These are phyloP conservation scores for Semibalanus balanoides DNA, from an alignment of 1,140 invertebrate species.

Conservation along the genomic window DNA sequence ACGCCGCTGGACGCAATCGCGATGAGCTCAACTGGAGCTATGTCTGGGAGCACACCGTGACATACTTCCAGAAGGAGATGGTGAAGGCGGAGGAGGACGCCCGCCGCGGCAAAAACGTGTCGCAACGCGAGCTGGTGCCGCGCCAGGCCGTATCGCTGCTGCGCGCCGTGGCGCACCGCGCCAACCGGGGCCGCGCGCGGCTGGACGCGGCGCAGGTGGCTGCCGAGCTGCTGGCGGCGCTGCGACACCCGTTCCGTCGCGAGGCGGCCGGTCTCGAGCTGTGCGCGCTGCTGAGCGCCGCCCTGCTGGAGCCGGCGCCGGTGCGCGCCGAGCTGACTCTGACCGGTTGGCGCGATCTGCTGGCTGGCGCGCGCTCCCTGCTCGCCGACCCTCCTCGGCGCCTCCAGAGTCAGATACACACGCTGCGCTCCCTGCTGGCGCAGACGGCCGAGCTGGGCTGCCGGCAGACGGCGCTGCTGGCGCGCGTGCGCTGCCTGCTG, in stretches of 20 bases:
- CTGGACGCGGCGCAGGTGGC: not conserved
- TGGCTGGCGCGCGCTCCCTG: not conserved
- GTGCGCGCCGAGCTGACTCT: not conserved
- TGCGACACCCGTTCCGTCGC: not conserved
- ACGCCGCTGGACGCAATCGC: not conserved
- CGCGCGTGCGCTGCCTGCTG: not conserved
- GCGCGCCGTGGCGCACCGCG: not conserved
- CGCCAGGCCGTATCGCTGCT: not conserved
- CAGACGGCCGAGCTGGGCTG: not conserved
- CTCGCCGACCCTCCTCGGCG: not conserved
- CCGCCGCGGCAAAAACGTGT: not conserved
- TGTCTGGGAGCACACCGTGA: not conserved
- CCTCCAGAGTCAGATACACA: not conserved
- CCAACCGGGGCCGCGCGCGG: not conserved
- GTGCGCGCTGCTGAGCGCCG: not conserved
- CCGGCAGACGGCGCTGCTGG: not conserved
- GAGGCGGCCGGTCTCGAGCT: not conserved
- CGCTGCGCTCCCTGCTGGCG: not conserved
- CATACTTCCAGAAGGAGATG: not conserved
- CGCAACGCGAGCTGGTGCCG: not conserved
- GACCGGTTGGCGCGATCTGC: not conserved
- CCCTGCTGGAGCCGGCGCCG: not conserved
- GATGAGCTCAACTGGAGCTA: not conserved
- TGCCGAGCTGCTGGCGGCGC: not conserved
- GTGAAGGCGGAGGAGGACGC: not conserved